A percentile compares a stretch with the other conserved stretches of the same genome.
These are phyloP conservation scores for Gisinianus flammeolus DNA, from an alignment of 2,888 invertebrate genomes.

Conservation along the genomic window DNA sequence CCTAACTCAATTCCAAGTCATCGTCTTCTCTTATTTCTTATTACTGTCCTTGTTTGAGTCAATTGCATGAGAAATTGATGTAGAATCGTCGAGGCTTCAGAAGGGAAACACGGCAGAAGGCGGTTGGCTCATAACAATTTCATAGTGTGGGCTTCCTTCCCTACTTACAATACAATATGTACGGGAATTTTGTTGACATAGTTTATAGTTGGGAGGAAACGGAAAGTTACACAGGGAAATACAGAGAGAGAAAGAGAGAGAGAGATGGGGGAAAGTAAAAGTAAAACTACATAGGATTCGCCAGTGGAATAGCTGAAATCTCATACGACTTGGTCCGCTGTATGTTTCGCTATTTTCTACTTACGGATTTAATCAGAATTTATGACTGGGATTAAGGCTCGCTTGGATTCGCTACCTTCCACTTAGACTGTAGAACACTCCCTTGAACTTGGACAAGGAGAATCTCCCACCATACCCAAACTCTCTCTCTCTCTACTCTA, in stretches of 20 bases:
- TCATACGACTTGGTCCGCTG: neutral
- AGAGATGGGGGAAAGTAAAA: neutral
- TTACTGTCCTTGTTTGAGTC: neutral
- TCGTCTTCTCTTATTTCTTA: neutral
- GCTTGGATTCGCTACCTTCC: conserved; percentile 32
- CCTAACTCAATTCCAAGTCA: conserved; percentile 5
- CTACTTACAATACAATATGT: no score
- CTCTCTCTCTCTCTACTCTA: neutral
- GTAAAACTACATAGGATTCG: neutral
- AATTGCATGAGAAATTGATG: no score
- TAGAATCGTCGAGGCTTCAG: no score
- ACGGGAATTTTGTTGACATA: conserved; percentile 6
- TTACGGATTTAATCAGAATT: conserved; percentile 41
- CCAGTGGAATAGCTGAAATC: neutral
- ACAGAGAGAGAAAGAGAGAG: neutral
- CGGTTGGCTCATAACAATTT: no score
- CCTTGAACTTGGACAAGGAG: no score
- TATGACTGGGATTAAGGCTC: conserved; percentile 39
- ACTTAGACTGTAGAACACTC: conserved; percentile 25
- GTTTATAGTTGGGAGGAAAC: no score
- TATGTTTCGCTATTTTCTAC: conserved; percentile 55
- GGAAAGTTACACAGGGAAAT: no score
- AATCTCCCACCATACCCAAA: neutral
- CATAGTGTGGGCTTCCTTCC: no score
- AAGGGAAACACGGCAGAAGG: no score